phyloP scores from a whole-genome alignment of 2,797 vertebrate species.

The Semotilus atromaculatus region DNA sequence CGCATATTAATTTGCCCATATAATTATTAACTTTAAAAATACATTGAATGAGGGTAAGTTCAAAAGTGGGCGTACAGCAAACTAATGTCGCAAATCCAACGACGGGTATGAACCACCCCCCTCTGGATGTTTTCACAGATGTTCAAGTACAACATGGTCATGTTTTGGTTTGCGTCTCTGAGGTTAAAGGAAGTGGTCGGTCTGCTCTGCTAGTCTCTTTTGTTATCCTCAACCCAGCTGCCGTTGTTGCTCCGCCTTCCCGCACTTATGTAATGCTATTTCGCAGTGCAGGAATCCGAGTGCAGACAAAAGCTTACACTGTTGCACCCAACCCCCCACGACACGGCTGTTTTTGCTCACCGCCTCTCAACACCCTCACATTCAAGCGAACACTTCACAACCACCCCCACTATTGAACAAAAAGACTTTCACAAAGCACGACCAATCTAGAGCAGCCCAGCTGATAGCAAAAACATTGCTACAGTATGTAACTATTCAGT shows the following conservation, averaged over 20 bases:
- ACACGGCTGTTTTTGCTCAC: conserved; percentile 55
- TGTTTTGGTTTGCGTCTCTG: conserved; percentile 27
- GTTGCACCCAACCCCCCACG: conserved; percentile 62
- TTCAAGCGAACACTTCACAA: conserved; percentile 57
- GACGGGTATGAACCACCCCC: background rate
- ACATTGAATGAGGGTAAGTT: background rate
- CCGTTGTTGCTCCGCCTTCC: conserved; percentile 59
- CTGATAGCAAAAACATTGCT: conserved; percentile 30
- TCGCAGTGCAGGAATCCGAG: conserved; percentile 76
- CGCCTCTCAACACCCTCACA: conserved; percentile 56
- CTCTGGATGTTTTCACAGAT: conserved; percentile 19
- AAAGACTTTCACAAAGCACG: conserved; percentile 31
- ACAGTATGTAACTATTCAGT: conserved; percentile 24
- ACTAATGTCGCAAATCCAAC: background rate
- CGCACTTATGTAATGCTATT: conserved; percentile 75
- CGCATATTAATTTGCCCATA: background rate
- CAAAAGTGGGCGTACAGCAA: background rate
- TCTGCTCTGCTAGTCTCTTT: conserved; percentile 60
- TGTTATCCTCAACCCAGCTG: conserved; percentile 73
- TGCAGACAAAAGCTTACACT: conserved; percentile 78
- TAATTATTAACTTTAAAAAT: background rate
- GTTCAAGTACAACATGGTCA: conserved; percentile 11
- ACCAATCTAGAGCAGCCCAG: conserved; percentile 10
- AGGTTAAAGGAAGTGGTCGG: conserved; percentile 32
- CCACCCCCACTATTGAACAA: conserved; percentile 45